Base-by-base conservation (phyloP, 1,140 invertebrate species). In the Drosophila kanapiae region DNA sequence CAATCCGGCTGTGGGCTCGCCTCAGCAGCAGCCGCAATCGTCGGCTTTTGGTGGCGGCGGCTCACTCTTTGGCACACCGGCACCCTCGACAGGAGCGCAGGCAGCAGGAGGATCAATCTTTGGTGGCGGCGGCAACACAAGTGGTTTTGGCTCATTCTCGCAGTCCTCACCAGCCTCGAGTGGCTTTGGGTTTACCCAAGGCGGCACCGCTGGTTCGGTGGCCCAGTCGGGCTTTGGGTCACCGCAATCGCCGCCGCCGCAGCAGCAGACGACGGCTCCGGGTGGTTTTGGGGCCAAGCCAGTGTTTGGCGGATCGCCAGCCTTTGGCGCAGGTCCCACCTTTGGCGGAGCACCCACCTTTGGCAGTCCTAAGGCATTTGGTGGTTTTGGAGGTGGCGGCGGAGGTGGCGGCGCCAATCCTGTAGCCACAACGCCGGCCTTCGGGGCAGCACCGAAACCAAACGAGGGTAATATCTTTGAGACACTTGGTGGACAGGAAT, bases 281-380 rank as follows among this genome's bases (percentile, higher is more conserved):
- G 84, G 70, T 10, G 65, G 58, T 13, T 69, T 92, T 54, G 91
- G 92, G 14, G 85, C 70, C 18, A 78, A 84, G 16, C 80, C 92
- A 2, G 75, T 93, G 3, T 93, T 93, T 57, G 92, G 92, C 3
- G 82, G 90, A 16, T 65, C 83, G 7, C 79, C 93, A 0, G 87
- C 90, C 11, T 95, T 94, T 68, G 94, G 94, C 4, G 76, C 92
- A 2, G 67, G 92, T 40, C 93, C 94, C 18, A 93, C 92, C 11
- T 94, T 95, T 87, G 94, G 94, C 5, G 91, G 91, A 8, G 91
- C 94, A n/a, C 87, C 94, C 1, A 91, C 93, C 3, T 95, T 94
- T 80, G 94, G 94, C 35, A 93, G 87, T 79, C 86, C 81, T 14
- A 94, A 94, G 77, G 92, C 93, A 18, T 94, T 94, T 75, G 93